A percentile compares a stretch with the other conserved stretches of the same genome.
Evolutionary conservation across 2,113 vertebrate genomes (phyloP).

Genomic region (Sphyrna mokarran): DNA sequence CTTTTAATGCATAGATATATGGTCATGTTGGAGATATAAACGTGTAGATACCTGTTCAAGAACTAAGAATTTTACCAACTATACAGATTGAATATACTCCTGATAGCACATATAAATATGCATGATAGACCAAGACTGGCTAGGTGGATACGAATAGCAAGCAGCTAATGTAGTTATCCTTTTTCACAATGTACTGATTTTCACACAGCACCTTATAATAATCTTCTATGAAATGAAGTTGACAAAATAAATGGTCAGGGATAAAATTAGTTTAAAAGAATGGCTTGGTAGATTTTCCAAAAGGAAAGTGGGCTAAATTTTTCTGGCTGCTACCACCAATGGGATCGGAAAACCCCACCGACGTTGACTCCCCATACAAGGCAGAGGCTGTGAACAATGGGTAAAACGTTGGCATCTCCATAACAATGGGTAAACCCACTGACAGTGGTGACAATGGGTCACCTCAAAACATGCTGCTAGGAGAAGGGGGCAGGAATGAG

Average conservation of each 20-base stretch:
- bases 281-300: background rate
- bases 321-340: no score
- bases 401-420: no score
- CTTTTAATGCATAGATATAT: background rate
- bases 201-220: background rate
- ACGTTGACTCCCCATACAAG: no score
- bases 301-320: background rate
- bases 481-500: no score
- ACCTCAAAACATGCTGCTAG: no score
- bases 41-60: background rate
- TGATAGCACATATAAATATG: background rate
- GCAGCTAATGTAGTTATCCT: background rate
- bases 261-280: background rate
- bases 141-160: background rate
- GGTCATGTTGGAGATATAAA: background rate
- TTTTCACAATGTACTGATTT: background rate
- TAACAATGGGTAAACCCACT: no score
- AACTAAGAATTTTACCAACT: background rate
- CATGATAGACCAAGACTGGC: background rate
- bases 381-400: no score
- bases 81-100: background rate
- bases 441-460: no score
- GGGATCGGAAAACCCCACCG: no score
- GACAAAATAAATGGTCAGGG: background rate
- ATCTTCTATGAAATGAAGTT: background rate